Conservation (phyloP, 2,797 vertebrate species). For the Champsocephalus gunnari region DNA sequence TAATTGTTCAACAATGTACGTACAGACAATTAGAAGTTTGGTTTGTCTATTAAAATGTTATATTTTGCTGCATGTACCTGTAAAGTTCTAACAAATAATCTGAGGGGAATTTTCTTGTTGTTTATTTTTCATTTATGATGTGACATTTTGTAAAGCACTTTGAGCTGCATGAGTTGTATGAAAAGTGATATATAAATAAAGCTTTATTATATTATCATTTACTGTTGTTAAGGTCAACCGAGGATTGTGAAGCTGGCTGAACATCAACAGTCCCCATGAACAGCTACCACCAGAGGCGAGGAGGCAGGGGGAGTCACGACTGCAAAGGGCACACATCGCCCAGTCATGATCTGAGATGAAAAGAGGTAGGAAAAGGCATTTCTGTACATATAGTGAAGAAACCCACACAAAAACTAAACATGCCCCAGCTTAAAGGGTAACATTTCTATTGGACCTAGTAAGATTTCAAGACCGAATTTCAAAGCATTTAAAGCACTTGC, state of each 20-base stretch:
- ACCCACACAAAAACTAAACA: neutral
- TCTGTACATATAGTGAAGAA: neutral
- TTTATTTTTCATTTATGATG: too few relatives aligned
- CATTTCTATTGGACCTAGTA: conserved; percentile 13
- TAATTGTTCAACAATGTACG: neutral
- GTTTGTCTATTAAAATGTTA: neutral
- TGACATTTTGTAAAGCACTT: too few relatives aligned
- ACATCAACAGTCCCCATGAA: conserved; percentile 38
- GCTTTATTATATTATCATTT: neutral
- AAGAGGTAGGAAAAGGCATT: conserved; percentile 18
- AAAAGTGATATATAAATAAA: too few relatives aligned
- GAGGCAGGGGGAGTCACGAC: conserved; percentile 30
- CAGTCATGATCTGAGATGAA: conserved; percentile 28
- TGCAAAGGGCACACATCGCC: conserved; percentile 43
- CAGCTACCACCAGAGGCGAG: conserved; percentile 28
- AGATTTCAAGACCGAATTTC: neutral
- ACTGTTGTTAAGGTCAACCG: conserved; percentile 26
- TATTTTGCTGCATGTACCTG: too few relatives aligned
- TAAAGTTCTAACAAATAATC: too few relatives aligned
- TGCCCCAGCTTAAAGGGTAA: neutral
- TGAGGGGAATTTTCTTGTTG: too few relatives aligned
- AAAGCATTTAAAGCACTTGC: neutral
- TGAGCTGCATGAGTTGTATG: too few relatives aligned
- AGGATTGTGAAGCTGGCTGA: conserved; percentile 33
- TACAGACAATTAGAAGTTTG: neutral